These are phyloP conservation scores for Parapsyche elsis DNA, from an alignment of 1,140 invertebrate genomes.

Conservation along the genomic window DNA sequence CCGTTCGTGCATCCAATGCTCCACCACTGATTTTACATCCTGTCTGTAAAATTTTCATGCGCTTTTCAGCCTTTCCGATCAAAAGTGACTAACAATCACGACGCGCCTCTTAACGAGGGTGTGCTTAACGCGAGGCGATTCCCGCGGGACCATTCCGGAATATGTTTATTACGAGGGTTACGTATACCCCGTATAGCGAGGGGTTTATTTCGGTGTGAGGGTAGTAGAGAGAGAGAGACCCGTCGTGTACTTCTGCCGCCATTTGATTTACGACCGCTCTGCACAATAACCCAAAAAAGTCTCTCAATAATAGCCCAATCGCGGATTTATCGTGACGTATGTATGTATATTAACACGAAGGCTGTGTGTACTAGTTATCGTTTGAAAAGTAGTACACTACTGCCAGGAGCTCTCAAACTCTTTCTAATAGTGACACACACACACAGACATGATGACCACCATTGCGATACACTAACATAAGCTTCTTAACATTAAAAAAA, in stretches of 20 bases:
- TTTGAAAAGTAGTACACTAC: too few species aligned
- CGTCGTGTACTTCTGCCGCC: conserved; percentile 23
- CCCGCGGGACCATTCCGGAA: background rate
- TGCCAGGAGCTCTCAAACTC: too few species aligned
- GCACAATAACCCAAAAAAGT: conserved; percentile 32
- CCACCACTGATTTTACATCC: too few species aligned
- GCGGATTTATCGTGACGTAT: conserved; percentile 3
- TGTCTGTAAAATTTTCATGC: background rate
- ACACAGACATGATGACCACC: too few species aligned
- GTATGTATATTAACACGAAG: too few species aligned
- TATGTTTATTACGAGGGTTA: background rate
- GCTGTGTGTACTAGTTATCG: too few species aligned
- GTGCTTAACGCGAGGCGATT: background rate
- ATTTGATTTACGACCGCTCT: conserved; percentile 34
- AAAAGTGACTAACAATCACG: conserved; percentile 19
- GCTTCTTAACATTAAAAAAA: too few species aligned
- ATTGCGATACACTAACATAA: too few species aligned
- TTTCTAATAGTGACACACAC: too few species aligned
- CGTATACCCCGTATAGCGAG: too few species aligned
- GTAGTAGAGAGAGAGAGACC: background rate
- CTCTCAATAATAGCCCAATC: conserved; percentile 21
- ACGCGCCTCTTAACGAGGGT: background rate
- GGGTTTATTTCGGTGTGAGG: background rate
- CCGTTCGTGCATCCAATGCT: too few species aligned
- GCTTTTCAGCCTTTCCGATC: background rate